Evolutionary conservation across 2,113 vertebrate genomes (phyloP), one percentile per base, ranked within the genome.

Genomic region (Tenebrosternarchus preto): DNA sequence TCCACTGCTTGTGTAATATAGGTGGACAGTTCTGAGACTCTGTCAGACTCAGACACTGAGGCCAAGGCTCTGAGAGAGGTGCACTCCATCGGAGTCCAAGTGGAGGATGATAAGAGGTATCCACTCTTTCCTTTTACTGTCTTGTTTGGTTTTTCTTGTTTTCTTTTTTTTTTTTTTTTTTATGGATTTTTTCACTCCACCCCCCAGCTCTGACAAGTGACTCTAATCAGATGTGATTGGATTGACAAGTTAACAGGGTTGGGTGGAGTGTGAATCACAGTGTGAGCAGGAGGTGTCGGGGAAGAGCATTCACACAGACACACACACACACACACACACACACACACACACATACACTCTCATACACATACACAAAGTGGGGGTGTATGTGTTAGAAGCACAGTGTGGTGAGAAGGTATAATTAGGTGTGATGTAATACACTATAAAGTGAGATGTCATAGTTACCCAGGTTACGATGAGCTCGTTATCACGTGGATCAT

Each of bases 41-140:
- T 97, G 85, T 98, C 97, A 0, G 98, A 98, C 82, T 98, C 98
- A 0, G 97, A 99, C 31, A 93, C 93, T 0, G 97, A 99, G 82
- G 95, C 92, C 84, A 93, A 96, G 88, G 96, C 93, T 85, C 93
- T 97, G 27, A 95, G 96, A 84, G 96, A 98, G 85, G 96, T 99
- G 85, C 98, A 99, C 88, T 99, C 98, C 75, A 95, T 99, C 0
- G 98, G 98, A 15, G 96, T 99, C 59, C 98, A 99, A 87, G 97
- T 99, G 90, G 98, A 99, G 88, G 98, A 99, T 53, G 96, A 99
- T 84, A 98, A 97, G 91, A 96, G 97, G 98, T 98, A 93, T 25
- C 5, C 39, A 36, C 39, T 76, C 20, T 68, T 43, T 3, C 43
- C n/a, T 22, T 8, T 66, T 61, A 22, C 7, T 57, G 9, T 68